Evolutionary conservation across 2,888 invertebrate genomes (phyloP).

Genomic region (Portevinia maculata): DNA sequence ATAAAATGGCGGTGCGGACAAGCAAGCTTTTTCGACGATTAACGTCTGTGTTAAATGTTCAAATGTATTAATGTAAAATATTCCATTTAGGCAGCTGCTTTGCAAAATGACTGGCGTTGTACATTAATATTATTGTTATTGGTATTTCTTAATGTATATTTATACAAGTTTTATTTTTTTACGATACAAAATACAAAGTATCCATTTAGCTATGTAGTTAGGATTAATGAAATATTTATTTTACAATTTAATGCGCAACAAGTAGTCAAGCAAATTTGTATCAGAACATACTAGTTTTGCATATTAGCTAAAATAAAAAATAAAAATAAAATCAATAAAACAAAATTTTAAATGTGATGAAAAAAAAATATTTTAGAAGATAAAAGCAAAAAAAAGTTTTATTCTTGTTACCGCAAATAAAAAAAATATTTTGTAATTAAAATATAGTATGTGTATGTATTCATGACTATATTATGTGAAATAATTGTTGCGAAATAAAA

Average conservation of each 20-base stretch:
- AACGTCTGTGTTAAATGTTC: conserved; percentile 40
- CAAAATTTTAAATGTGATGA: conserved; percentile 65
- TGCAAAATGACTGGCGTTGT: conserved; percentile 34
- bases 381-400: conserved; percentile 67
- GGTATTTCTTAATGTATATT: conserved; percentile 28
- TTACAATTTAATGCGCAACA: conserved; percentile 69
- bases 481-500: conserved; percentile 28
- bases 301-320: conserved; percentile 58
- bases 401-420: conserved; percentile 68
- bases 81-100: conserved; percentile 48
- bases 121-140: conserved; percentile 36
- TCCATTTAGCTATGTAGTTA: conserved; percentile 65
- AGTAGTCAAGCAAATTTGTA: conserved; percentile 57
- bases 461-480: conserved; percentile 48
- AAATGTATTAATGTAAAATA: conserved; percentile 36
- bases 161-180: conserved; percentile 13
- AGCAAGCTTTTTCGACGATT: conserved; percentile 29
- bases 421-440: conserved; percentile 44
- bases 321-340: conserved; percentile 29
- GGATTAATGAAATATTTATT: conserved; percentile 72
- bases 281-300: conserved; percentile 66
- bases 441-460: conserved; percentile 32
- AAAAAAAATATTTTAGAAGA: conserved; percentile 27
- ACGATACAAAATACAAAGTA: background rate
- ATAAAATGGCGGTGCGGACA: conserved; percentile 9